These are phyloP conservation scores for Capromys pilorides DNA, from an alignment of 2,797 vertebrate species.

Conservation along the genomic window DNA sequence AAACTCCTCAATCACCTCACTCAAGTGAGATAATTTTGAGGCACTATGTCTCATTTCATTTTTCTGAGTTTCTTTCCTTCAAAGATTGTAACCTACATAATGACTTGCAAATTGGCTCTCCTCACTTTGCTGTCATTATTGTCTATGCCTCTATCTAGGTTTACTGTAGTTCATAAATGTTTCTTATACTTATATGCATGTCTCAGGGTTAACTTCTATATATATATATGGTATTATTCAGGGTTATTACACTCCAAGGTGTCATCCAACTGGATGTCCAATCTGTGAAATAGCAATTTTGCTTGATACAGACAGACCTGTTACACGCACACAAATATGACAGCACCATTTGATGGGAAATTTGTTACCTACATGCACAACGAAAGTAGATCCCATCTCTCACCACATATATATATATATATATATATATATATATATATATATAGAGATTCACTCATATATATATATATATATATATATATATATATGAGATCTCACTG, in stretches of 20 bases:
- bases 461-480: too few species aligned
- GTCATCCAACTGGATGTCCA: background rate
- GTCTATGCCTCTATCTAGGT: background rate
- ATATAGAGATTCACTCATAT: too few species aligned
- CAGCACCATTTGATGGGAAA: background rate
- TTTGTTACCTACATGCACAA: background rate
- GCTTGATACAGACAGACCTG: background rate
- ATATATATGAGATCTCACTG: background rate
- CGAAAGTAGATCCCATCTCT: background rate
- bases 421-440: too few species aligned
- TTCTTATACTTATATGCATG: background rate
- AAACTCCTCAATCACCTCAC: background rate
- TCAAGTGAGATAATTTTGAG: background rate
- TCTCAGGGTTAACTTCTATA: background rate
- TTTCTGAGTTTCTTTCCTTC: background rate
- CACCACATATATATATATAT: too few species aligned
- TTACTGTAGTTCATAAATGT: background rate
- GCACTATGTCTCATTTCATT: background rate
- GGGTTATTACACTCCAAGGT: background rate
- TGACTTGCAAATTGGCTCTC: background rate
- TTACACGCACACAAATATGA: background rate
- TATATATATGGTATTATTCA: background rate
- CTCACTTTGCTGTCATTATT: background rate
- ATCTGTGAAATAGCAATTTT: background rate
- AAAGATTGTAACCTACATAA: background rate